A percentile compares a stretch with the other conserved stretches of the same genome.
Conservation (phyloP, 2,797 vertebrate species). For the Megaceryle alcyon region DNA sequence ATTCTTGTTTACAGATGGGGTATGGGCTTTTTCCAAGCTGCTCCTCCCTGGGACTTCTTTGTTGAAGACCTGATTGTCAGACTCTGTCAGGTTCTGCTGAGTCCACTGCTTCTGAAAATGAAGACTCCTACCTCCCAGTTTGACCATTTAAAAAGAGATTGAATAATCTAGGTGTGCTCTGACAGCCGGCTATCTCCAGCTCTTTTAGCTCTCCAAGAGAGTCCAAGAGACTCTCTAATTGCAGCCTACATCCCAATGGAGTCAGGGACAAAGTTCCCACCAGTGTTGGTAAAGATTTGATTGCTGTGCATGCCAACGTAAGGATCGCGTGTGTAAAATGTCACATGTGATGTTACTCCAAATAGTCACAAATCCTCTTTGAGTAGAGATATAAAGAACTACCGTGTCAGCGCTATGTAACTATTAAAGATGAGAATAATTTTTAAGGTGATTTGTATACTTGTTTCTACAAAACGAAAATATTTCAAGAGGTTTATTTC, state of each 20-base stretch:
- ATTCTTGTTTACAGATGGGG: not conserved
- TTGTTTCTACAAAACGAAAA: not conserved
- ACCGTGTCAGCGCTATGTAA: not conserved
- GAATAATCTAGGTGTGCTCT: not conserved
- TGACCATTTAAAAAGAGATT: not conserved
- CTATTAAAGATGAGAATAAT: not conserved
- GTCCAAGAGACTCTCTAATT: not conserved
- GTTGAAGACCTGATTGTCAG: not conserved
- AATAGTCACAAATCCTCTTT: not conserved
- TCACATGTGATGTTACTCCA: not conserved
- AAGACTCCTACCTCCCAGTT: not conserved
- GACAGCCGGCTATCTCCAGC: not conserved
- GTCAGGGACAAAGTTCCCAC: not conserved
- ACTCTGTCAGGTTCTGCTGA: not conserved
- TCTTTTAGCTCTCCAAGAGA: not conserved
- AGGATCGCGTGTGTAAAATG: not conserved
- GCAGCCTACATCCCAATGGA: not conserved
- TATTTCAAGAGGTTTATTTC: not conserved
- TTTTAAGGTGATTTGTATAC: not conserved
- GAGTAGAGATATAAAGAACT: not conserved
- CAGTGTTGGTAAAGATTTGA: not conserved
- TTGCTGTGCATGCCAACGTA: fast-evolving
- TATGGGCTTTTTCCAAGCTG: not conserved
- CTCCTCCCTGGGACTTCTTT: not conserved
- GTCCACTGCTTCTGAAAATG: not conserved